Percentiles rank a stretch among this genome's conserved stretches.
Conservation (phyloP, 1,140 invertebrate genomes). For the Stenopsyche tienmushanensis region DNA sequence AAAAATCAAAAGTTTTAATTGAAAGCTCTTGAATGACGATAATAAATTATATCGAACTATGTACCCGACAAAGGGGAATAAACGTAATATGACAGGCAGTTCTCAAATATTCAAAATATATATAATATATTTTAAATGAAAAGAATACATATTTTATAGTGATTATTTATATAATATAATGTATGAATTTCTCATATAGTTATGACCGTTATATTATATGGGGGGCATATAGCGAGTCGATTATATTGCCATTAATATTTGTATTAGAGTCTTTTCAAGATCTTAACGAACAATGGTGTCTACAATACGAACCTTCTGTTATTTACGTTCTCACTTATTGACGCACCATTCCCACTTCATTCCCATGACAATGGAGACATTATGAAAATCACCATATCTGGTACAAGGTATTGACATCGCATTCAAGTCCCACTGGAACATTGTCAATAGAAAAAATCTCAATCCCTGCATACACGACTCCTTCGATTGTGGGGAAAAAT, state of each 20-base stretch:
- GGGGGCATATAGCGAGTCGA: too few species aligned
- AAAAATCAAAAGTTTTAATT: conserved; percentile 41
- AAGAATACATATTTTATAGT: too few species aligned
- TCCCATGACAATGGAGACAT: conserved; percentile 13
- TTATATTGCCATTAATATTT: conserved; percentile 4
- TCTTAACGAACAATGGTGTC: conserved; percentile 1
- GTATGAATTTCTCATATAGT: too few species aligned
- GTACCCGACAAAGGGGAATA: background rate
- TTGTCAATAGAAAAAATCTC: conserved; percentile 3
- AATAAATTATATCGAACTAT: conserved; percentile 18
- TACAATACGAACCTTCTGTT: conserved; percentile 6
- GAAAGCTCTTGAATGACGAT: conserved; percentile 19
- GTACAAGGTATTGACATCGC: conserved; percentile 11
- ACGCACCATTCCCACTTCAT: background rate
- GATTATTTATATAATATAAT: too few species aligned
- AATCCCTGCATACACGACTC: background rate
- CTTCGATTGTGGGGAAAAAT: background rate
- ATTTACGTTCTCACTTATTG: conserved; percentile 18
- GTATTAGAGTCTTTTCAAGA: conserved; percentile 8
- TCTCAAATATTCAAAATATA: too few species aligned
- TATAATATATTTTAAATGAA: too few species aligned
- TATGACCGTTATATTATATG: too few species aligned
- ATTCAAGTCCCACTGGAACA: conserved; percentile 1
- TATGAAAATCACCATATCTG: conserved; percentile 22
- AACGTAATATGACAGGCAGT: too few species aligned